phyloP scores from a whole-genome alignment of 2,113 vertebrate species.

The human region GRCh38 chr14:71379501-71380000 shows the following conservation, averaged over 20 bases:
- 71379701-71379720: no score
- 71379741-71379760: background rate
- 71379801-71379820: background rate
- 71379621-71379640: background rate
- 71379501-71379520: no score
- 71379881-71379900: background rate
- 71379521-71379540: no score
- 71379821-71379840: background rate
- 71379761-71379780: background rate
- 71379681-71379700: background rate
- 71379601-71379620: background rate
- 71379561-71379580: no score
- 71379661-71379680: background rate
- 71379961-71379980: background rate
- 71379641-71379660: background rate
- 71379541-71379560: no score
- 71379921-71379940: background rate
- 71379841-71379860: background rate
- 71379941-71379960: conserved; percentile 17
- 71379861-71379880: background rate
- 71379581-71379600: background rate
- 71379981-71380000: background rate
- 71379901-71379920: background rate
- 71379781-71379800: background rate
- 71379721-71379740: background rate